These are phyloP conservation scores for Tenthredo amoena DNA, from an alignment of 2,888 invertebrate genomes.

Conservation along the genomic window DNA sequence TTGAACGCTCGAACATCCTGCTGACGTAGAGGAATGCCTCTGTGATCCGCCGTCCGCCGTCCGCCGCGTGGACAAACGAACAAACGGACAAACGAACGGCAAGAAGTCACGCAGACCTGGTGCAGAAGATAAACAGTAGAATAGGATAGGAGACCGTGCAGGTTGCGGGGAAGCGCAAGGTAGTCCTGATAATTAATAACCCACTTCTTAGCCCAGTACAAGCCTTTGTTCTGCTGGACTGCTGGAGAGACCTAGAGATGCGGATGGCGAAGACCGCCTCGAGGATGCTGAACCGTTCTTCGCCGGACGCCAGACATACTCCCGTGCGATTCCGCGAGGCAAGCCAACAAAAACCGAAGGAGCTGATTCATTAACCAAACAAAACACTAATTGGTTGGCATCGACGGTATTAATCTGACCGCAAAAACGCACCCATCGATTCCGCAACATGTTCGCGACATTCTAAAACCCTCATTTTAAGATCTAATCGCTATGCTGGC, in stretches of 20 bases:
- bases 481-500: neutral
- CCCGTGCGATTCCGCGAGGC: conserved; percentile 33
- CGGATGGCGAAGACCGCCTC: conserved; percentile 33
- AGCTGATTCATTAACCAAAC: conserved; percentile 67
- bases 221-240: conserved; percentile 62
- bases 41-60: conserved; percentile 57
- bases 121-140: conserved; percentile 44
- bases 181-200: conserved; percentile 70
- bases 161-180: conserved; percentile 54
- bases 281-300: conserved; percentile 41
- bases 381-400: conserved; percentile 72
- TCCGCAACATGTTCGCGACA: conserved; percentile 12
- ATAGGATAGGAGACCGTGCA: conserved; percentile 50
- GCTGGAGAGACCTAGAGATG: conserved; percentile 18
- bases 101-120: conserved; percentile 43
- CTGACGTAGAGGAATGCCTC: conserved; percentile 62
- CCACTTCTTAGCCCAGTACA: conserved; percentile 65
- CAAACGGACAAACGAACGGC: conserved; percentile 36
- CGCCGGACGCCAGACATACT: conserved; percentile 28
- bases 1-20: conserved; percentile 33
- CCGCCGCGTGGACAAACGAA: conserved; percentile 53
- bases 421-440: neutral
- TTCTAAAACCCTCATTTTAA: neutral
- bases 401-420: conserved; percentile 61
- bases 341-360: conserved; percentile 27